phyloP scores from a whole-genome alignment of 2,888 invertebrate species.

The Dysmachus trigonus region DNA sequence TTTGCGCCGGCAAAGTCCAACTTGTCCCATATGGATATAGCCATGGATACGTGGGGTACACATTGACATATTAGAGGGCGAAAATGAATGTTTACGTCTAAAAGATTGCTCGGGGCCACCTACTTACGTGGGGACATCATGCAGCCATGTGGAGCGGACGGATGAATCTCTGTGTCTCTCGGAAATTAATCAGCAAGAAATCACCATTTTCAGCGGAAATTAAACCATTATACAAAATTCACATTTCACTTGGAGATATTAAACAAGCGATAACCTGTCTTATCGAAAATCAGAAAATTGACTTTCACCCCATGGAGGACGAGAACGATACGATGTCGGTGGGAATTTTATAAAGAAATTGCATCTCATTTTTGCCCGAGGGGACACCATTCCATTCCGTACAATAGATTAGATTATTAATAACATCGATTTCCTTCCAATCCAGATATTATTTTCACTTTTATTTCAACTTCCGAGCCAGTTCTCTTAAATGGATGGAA shows the following conservation, averaged over 20 bases:
- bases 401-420: background rate
- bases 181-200: conserved; percentile 26
- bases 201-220: conserved; percentile 13
- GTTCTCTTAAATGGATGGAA: background rate
- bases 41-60: background rate
- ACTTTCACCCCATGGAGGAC: background rate
- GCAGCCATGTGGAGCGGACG: background rate
- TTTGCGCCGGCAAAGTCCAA: background rate
- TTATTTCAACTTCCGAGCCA: background rate
- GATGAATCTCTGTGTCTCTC: background rate
- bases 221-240: conserved; percentile 30
- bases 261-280: conserved; percentile 1
- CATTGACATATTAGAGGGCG: background rate
- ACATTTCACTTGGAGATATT: conserved; percentile 21
- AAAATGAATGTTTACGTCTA: background rate
- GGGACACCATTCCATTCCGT: background rate
- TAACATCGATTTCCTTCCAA: background rate
- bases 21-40: background rate
- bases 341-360: background rate
- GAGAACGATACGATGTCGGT: background rate
- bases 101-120: background rate
- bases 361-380: background rate
- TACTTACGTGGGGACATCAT: background rate
- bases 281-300: conserved; percentile 29
- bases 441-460: background rate